Base-by-base conservation (phyloP, 2,797 vertebrate species). In the Limosa lapponica region DNA sequence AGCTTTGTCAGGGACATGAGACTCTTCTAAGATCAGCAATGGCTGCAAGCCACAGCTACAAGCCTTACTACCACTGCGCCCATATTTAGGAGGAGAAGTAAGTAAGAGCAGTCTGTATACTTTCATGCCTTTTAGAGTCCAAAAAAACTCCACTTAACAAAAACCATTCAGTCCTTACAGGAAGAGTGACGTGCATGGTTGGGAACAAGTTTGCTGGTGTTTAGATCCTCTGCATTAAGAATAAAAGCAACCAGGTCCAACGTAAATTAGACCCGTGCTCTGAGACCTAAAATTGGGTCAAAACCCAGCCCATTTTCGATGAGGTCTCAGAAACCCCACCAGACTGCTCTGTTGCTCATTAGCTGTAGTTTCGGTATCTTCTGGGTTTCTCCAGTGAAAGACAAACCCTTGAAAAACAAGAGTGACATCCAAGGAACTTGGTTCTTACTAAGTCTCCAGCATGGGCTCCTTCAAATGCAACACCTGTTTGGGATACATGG, bases 181-280 rank as follows among this genome's bases (percentile, higher is more conserved):
- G 25, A 82, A 72, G n/a, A 41, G 8, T 23, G 30, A 54, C 0
- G 0, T 23, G 22, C 7, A 39, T 28, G 36, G 17, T 46, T 37
- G 6, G 10, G 19, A 80, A 66, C 16, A 79, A 32, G 11, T 51
- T 39, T 75, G 27, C n/a, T 58, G 8, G 16, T 65, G 34, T 36
- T 86, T 49, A 71, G 46, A 32, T 81, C 41, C 6, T 49, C 44
- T 49, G 27, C 28, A 36, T 36, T 52, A 79, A 72, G 66, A 48
- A 79, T 9, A 82, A 84, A 89, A 95, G 15, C 58, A 79, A 22
- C 9, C 9, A 79, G 23, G 44, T 64, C 22, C 57, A 78, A 43
- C 34, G 16, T 27, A 75, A 70, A 69, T 41, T 19, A 84, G 22
- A 39, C 36, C 30, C 39, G 27, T 85, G 46, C 59, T 62, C 58